These are phyloP conservation scores for Liopterus haemorrhoidalis DNA, from an alignment of 2,888 invertebrate species.

Conservation along the genomic window DNA sequence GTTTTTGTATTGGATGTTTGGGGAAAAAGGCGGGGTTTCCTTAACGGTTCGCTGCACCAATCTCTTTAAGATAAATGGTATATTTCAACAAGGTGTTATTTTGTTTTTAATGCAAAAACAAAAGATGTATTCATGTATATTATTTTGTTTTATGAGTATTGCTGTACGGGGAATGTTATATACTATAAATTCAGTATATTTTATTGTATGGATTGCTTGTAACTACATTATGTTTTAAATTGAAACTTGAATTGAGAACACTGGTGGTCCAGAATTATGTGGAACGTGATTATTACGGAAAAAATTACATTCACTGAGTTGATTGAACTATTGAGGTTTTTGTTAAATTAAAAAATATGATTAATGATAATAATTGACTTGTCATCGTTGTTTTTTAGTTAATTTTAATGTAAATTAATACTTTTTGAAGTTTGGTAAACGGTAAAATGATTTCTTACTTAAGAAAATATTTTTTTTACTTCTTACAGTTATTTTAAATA, in stretches of 20 bases:
- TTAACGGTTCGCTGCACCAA: conserved; percentile 33
- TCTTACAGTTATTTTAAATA: too few relatives aligned
- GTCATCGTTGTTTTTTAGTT: too few relatives aligned
- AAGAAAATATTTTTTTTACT: too few relatives aligned
- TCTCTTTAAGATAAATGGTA: conserved; percentile 20
- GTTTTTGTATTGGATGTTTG: conserved; percentile 27
- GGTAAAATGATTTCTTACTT: too few relatives aligned
- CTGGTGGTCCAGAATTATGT: conserved; percentile 15
- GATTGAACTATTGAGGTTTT: too few relatives aligned
- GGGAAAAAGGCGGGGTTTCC: conserved; percentile 29
- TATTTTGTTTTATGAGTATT: conserved; percentile 42
- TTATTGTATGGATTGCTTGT: too few relatives aligned
- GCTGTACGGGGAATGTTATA: conserved; percentile 28
- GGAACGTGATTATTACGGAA: too few relatives aligned
- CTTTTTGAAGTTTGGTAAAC: too few relatives aligned
- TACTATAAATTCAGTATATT: conserved; percentile 38
- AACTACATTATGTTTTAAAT: conserved; percentile 17
- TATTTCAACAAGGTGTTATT: conserved; percentile 40
- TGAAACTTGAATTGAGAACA: conserved; percentile 11
- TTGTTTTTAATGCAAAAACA: conserved; percentile 46
- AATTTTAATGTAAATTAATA: too few relatives aligned
- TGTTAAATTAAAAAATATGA: too few relatives aligned
- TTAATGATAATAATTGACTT: too few relatives aligned
- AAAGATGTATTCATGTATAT: conserved; percentile 46
- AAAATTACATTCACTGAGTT: too few relatives aligned